Conservation (phyloP, 1,140 invertebrate genomes). For the Drosophila paulistorum region DNA sequence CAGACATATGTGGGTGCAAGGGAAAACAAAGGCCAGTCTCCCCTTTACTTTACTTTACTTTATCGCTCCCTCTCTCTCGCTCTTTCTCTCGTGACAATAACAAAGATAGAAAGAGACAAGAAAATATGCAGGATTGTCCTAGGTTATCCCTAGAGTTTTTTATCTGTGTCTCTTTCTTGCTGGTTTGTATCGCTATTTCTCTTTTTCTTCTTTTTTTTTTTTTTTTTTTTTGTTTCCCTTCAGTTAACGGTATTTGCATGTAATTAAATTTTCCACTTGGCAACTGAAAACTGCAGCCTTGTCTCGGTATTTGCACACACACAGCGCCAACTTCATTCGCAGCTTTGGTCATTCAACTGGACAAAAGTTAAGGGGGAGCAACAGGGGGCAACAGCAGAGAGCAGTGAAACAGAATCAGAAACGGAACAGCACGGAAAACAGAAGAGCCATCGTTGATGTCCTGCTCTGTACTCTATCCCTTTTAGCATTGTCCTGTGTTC, state of each 20-base stretch:
- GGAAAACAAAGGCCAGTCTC: neutral
- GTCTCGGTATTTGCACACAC: slow-evolving; percentile 54
- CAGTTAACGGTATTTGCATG: slow-evolving; percentile 72
- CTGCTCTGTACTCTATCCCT: neutral
- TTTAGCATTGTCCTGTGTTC: slow-evolving; percentile 23
- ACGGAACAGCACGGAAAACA: neutral
- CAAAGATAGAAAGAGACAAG: neutral
- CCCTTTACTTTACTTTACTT: no score
- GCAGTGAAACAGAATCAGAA: slow-evolving; percentile 2
- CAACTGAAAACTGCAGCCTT: slow-evolving; percentile 66
- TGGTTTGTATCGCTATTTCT: slow-evolving; percentile 28
- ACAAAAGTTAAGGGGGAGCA: slow-evolving; percentile 22
- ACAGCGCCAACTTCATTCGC: slow-evolving; percentile 37
- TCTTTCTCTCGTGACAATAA: neutral
- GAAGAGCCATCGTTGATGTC: slow-evolving; percentile 15
- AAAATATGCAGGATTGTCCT: neutral
- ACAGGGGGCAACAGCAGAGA: neutral
- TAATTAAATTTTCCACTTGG: slow-evolving; percentile 74
- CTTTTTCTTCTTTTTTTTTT: neutral
- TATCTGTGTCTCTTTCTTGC: slow-evolving; percentile 15
- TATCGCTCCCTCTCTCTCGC: neutral
- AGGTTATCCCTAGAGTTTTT: slow-evolving; percentile 27
- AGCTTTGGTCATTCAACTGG: slow-evolving; percentile 51
- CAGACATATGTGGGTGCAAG: slow-evolving; percentile 49
- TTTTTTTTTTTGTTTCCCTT: slow-evolving; percentile 37